Evolutionary conservation across 2,888 invertebrate species (phyloP), one percentile per base, ranked within the genome.

Genomic region (Melolontha melolontha): DNA sequence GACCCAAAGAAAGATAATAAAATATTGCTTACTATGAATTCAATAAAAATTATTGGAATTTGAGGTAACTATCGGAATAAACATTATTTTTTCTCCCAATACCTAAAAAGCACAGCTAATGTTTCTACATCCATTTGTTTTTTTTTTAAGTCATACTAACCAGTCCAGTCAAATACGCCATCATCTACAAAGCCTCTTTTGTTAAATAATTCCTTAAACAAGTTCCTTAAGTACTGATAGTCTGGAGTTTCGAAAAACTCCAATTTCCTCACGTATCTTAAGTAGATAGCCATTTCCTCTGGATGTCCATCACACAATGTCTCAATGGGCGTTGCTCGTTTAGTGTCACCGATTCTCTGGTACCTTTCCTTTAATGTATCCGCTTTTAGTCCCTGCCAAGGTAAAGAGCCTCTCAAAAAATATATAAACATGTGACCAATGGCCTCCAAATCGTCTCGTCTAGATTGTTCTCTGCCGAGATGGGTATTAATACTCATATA

Each of bases 401-500:
- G 99, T 85, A 99, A 90, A 85, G 97, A 97, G 80, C 99, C 99
- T 79, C 99, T 91, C 85, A 99, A 90, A 88, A 99, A 99, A 89
- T 99, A 99, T 98, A 99, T 98, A 88, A 99, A 99, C 99, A 99
- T 99, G 88, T 99, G 78, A 76, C 98, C 99, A 81, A 99, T 89
- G 73, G 99, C 99, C 87, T 99, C 99, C 84, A 99, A 88, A 87
- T 99, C 99, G 87, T 99, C 99, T 50, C 78, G 72, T 84, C 99
- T 91, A 82, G 98, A 98, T 91, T 99, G 99, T 87, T 99, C 99
- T 91, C 98, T 97, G 81, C 99, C 99, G 89, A 99, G 92, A 89
- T 99, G 99, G 84, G 99, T 99, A 86, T 99, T 99, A 86, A 99
- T 99, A 86, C 98, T 98, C 99, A 99, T 99, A 87, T 99, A 99